phyloP scores from a whole-genome alignment of 2,113 vertebrate species.

The Sisor rabdophorus region DNA sequence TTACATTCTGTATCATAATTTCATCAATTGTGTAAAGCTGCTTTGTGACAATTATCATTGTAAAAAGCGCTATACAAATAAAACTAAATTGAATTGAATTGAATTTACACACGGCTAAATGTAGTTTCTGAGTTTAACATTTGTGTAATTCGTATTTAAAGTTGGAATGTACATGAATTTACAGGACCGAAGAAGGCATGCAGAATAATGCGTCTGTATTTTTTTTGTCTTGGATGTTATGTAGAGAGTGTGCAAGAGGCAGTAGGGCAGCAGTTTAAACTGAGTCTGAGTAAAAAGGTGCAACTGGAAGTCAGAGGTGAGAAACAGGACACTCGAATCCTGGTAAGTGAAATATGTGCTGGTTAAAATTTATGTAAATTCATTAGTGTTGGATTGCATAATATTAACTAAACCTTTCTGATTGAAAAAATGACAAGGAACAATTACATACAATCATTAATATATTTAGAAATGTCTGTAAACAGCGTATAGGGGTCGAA shows the following conservation, averaged over 20 bases:
- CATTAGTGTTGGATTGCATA: background rate
- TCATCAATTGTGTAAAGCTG: too few species aligned
- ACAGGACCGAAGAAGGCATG: background rate
- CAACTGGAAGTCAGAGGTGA: constrained; percentile 90
- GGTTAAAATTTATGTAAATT: background rate
- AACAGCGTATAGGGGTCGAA: background rate
- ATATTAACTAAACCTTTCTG: background rate
- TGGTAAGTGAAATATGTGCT: constrained; percentile 72
- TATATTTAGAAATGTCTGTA: background rate
- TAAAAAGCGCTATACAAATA: too few species aligned
- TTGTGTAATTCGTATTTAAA: too few species aligned
- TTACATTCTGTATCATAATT: too few species aligned
- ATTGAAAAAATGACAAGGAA: background rate
- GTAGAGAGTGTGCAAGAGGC: constrained; percentile 81
- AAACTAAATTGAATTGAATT: too few species aligned
- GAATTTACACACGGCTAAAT: background rate
- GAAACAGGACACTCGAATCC: constrained; percentile 82
- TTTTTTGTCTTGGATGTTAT: constrained; percentile 8
- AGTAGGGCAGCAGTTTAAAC: constrained; percentile 82
- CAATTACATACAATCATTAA: background rate
- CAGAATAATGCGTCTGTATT: background rate
- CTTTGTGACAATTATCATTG: too few species aligned
- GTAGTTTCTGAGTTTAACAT: background rate
- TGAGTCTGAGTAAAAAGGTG: constrained; percentile 81
- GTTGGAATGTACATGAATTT: background rate